phyloP scores from a whole-genome alignment of 2,113 vertebrate genomes.

The Chelonoidis abingdonii region DNA sequence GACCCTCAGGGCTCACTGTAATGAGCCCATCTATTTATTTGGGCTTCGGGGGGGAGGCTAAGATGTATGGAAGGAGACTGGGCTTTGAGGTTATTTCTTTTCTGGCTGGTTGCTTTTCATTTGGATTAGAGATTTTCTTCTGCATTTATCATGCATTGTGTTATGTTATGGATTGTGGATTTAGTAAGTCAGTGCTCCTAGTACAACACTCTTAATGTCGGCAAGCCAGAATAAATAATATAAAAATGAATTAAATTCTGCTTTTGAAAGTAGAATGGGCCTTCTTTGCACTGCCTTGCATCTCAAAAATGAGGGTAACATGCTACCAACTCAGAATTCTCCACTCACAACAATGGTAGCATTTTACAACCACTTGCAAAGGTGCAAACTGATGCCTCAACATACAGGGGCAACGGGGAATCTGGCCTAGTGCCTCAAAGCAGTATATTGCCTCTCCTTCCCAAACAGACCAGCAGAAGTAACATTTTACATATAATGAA shows the following conservation, averaged over 20 bases:
- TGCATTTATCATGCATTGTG: constrained; percentile 24
- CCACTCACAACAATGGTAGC: not conserved
- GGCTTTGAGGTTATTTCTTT: not conserved
- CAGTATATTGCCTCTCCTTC: not conserved
- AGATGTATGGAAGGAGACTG: not conserved
- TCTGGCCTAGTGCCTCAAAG: not conserved
- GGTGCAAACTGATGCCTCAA: not conserved
- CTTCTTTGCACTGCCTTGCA: not conserved
- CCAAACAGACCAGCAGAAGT: not conserved
- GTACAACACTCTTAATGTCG: not conserved
- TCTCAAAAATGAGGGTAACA: not conserved
- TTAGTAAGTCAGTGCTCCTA: not conserved
- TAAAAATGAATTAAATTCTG: not conserved
- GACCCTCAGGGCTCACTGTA: not conserved
- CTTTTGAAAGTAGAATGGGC: not conserved
- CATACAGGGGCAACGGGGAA: not conserved
- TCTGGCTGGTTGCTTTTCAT: not conserved
- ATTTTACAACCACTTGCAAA: not conserved
- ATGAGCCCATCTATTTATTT: constrained; percentile 2
- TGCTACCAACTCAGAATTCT: not conserved
- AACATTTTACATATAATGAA: not conserved
- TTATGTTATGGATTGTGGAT: not conserved
- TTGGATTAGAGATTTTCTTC: not conserved
- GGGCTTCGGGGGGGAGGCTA: not conserved
- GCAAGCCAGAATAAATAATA: not conserved